phyloP scores from a whole-genome alignment of 1,140 invertebrate species.

The Psilanteris sp. region DNA sequence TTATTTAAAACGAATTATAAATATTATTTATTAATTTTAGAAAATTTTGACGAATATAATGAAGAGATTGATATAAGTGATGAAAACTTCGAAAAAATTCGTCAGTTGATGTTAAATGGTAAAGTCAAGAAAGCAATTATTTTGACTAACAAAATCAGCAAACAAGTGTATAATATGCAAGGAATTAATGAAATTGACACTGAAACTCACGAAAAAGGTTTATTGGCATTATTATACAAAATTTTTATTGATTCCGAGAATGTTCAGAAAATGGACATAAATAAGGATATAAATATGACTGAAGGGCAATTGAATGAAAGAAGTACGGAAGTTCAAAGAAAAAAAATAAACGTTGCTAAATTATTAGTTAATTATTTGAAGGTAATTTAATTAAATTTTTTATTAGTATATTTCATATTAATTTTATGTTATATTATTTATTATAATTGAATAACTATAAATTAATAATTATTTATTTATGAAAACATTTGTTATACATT shows the following conservation, averaged over 20 bases:
- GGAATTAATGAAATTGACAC: slow-evolving; percentile 64
- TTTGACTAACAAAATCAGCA: slow-evolving; percentile 65
- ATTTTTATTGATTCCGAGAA: slow-evolving; percentile 73
- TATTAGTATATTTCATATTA: too few relatives aligned
- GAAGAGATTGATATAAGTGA: slow-evolving; percentile 64
- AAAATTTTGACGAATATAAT: slow-evolving; percentile 50
- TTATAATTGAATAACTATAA: too few relatives aligned
- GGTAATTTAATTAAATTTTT: slow-evolving; percentile 53
- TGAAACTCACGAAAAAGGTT: slow-evolving; percentile 70
- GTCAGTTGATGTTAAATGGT: slow-evolving; percentile 71
- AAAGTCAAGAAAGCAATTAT: slow-evolving; percentile 70
- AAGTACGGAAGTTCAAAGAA: slow-evolving; percentile 65
- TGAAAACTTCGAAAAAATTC: slow-evolving; percentile 72
- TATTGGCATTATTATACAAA: slow-evolving; percentile 72
- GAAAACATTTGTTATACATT: too few relatives aligned
- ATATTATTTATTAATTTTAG: slow-evolving; percentile 45
- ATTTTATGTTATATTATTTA: too few relatives aligned
- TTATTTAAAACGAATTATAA: too few relatives aligned
- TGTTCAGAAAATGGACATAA: slow-evolving; percentile 36
- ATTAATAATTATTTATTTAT: too few relatives aligned
- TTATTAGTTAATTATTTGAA: slow-evolving; percentile 74
- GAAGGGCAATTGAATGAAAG: slow-evolving; percentile 52
- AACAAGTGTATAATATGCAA: slow-evolving; percentile 57
- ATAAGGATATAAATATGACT: slow-evolving; percentile 17
- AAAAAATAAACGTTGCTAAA: slow-evolving; percentile 69